Percentiles rank a stretch among this genome's conserved stretches.
These are phyloP conservation scores for Drosophila biarmipes DNA, from an alignment of 1,140 invertebrate genomes.

Conservation along the genomic window DNA sequence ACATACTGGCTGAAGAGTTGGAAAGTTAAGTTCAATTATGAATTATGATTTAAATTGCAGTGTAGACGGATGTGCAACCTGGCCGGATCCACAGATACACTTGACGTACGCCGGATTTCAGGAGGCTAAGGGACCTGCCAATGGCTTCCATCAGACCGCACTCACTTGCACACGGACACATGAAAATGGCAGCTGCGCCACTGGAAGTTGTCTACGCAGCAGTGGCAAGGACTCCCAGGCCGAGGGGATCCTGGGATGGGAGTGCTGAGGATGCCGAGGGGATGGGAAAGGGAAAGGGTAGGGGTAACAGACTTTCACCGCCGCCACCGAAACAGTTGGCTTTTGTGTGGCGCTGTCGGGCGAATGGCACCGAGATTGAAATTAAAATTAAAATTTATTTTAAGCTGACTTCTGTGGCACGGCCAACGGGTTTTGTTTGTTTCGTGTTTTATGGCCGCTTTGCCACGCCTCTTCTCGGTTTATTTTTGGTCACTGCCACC, in stretches of 20 bases:
- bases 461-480: constrained; percentile 12
- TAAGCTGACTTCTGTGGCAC: constrained; percentile 70
- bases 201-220: constrained; percentile 74
- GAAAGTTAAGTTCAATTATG: no score
- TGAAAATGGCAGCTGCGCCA: constrained; percentile 58
- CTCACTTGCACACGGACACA: constrained; percentile 28
- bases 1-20: no score
- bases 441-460: constrained; percentile 20
- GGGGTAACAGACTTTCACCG: constrained; percentile 15
- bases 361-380: constrained; percentile 62
- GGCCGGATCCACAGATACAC: constrained; percentile 28
- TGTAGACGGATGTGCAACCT: constrained; percentile 54
- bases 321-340: constrained; percentile 41
- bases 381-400: constrained; percentile 81
- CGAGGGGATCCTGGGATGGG: neutral
- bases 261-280: neutral
- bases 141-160: constrained; percentile 51
- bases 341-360: constrained; percentile 53
- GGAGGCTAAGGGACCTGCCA: constrained; percentile 46
- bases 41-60: constrained; percentile 33
- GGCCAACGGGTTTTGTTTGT: constrained; percentile 44
- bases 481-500: constrained; percentile 10
- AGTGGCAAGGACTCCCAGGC: constrained; percentile 20
- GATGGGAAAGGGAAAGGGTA: neutral
- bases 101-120: constrained; percentile 12